A percentile compares a stretch with the other conserved stretches of the same genome.
phyloP scores from a whole-genome alignment of 2,113 vertebrate genomes.

The Meles meles region DNA sequence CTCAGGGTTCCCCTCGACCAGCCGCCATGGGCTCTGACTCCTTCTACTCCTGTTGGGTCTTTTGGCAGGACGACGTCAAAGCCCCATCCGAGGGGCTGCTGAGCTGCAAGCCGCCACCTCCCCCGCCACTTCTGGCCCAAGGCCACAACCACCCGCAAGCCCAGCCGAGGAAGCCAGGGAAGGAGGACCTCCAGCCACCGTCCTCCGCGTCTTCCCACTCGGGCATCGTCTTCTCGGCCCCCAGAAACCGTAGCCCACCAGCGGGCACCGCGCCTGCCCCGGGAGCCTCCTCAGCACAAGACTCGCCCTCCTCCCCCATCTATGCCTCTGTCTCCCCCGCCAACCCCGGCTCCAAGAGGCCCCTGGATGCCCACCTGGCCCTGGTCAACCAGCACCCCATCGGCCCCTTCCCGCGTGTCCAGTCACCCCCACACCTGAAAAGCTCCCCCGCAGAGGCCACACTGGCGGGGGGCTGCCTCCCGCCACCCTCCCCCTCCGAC shows the following conservation, averaged over 20 bases:
- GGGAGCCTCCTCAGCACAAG: conserved; percentile 53
- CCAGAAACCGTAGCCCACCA: conserved; percentile 73
- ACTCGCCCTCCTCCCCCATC: conserved; percentile 74
- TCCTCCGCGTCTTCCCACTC: conserved; percentile 90
- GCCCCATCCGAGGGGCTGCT: conserved; percentile 87
- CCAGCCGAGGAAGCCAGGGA: conserved; percentile 63
- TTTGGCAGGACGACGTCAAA: conserved; percentile 91
- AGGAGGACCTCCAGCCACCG: conserved; percentile 81
- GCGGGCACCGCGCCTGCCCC: background rate
- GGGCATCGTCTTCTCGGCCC: conserved; percentile 89
- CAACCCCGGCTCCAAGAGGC: conserved; percentile 71
- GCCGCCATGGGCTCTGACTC: conserved; percentile 56
- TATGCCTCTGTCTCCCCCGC: conserved; percentile 78
- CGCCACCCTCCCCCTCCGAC: conserved; percentile 60
- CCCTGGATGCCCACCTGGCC: conserved; percentile 84
- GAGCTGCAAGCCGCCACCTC: conserved; percentile 87
- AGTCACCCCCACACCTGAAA: conserved; percentile 86
- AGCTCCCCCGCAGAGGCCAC: conserved; percentile 58
- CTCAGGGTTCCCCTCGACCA: background rate
- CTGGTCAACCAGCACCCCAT: conserved; percentile 87
- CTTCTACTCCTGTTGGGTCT: conserved; percentile 62
- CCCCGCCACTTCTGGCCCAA: conserved; percentile 74
- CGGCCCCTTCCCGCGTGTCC: conserved; percentile 94
- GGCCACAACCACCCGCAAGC: conserved; percentile 59
- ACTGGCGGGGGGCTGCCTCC: conserved; percentile 37